These are phyloP conservation scores for Microplitis manilae DNA, from an alignment of 2,888 invertebrate species.

Conservation along the genomic window DNA sequence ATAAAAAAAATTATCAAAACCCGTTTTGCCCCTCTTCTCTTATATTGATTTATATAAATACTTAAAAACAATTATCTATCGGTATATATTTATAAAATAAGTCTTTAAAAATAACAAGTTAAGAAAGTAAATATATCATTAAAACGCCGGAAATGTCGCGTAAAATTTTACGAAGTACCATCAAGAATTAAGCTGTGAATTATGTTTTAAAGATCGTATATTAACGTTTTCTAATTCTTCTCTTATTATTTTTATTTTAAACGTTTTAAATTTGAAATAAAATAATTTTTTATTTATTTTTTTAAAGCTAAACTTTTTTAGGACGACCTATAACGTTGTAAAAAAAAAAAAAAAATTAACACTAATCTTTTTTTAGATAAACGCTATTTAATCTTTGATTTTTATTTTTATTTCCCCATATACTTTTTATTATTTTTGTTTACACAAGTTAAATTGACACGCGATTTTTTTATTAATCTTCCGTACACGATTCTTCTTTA, in stretches of 20 bases:
- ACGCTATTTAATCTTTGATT: neutral
- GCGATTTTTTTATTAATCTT: neutral
- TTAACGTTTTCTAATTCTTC: conserved; percentile 12
- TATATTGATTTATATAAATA: neutral
- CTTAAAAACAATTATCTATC: neutral
- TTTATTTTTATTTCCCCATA: conserved; percentile 7
- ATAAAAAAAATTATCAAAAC: too few species aligned
- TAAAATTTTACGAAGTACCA: conserved; percentile 14
- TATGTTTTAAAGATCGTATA: neutral
- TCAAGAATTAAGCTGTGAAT: conserved; percentile 17
- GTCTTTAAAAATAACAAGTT: conserved; percentile 12
- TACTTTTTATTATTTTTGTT: conserved; percentile 42
- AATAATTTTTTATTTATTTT: neutral
- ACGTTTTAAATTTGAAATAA: neutral
- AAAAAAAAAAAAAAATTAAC: neutral
- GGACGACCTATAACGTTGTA: neutral
- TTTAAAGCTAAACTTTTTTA: neutral
- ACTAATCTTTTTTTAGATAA: neutral
- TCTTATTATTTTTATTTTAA: neutral
- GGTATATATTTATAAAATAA: neutral
- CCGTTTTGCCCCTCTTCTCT: too few species aligned
- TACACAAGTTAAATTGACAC: conserved; percentile 46
- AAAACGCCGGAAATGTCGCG: conserved; percentile 22
- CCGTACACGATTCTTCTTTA: conserved; percentile 46
- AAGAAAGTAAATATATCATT: conserved; percentile 12